These are phyloP conservation scores for Lasius fuliginosus DNA, from an alignment of 2,888 invertebrate species.

Conservation along the genomic window DNA sequence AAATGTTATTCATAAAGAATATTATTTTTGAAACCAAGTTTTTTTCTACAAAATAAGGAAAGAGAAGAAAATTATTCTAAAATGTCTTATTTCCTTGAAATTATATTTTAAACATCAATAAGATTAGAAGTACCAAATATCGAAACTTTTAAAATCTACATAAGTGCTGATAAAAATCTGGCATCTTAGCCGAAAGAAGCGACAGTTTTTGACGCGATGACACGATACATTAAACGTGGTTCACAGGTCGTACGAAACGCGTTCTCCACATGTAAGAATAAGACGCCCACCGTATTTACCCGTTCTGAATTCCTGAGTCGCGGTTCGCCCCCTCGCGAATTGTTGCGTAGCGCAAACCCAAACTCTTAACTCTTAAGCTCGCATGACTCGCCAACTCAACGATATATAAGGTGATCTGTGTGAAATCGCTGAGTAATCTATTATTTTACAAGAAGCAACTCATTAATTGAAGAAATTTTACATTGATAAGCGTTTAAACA, in stretches of 20 bases:
- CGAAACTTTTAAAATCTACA: not conserved
- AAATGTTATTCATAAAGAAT: not conserved
- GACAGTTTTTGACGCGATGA: slow-evolving; percentile 68
- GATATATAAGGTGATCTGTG: slow-evolving; percentile 67
- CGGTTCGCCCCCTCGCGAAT: slow-evolving; percentile 81
- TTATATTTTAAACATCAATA: not conserved
- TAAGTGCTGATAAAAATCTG: not conserved
- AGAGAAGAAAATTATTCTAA: not conserved
- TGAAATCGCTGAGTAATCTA: not conserved
- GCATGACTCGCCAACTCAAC: slow-evolving; percentile 71
- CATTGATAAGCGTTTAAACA: not conserved
- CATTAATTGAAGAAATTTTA: not conserved
- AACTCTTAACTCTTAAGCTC: slow-evolving; percentile 79
- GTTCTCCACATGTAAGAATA: slow-evolving; percentile 77
- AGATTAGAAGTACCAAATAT: slow-evolving; percentile 1
- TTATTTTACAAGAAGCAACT: not conserved
- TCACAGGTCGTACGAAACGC: slow-evolving; percentile 77
- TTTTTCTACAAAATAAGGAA: not conserved
- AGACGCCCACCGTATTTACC: slow-evolving; percentile 82
- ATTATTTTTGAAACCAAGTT: not conserved
- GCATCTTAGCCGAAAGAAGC: slow-evolving; percentile 30
- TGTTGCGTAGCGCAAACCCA: slow-evolving; percentile 79
- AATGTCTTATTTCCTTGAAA: too few relatives aligned
- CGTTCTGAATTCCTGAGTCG: slow-evolving; percentile 81
- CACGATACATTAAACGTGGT: slow-evolving; percentile 66